These are phyloP conservation scores for Sebastes cheni DNA, from an alignment of 2,797 vertebrate genomes.

Conservation along the genomic window DNA sequence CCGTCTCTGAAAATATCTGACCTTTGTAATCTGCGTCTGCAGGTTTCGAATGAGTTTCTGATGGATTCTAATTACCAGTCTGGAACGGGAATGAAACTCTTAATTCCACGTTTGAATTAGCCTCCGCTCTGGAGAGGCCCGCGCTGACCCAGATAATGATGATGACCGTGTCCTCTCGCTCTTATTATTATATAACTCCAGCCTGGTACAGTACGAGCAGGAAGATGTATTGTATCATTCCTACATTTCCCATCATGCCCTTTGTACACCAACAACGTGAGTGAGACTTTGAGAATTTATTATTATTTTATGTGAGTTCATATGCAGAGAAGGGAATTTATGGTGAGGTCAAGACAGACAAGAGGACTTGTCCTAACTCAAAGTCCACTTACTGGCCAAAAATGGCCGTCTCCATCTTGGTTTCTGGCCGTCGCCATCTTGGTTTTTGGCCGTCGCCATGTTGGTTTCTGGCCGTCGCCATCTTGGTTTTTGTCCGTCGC, in stretches of 20 bases:
- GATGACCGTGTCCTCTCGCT: conserved; percentile 5
- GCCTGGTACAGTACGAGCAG: neutral
- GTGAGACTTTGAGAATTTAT: no score
- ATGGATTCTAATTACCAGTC: conserved; percentile 38
- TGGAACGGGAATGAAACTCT: neutral
- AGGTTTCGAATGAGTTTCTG: conserved; percentile 51
- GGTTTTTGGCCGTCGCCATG: fast-evolving
- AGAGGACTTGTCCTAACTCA: no score
- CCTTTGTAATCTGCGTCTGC: conserved; percentile 33
- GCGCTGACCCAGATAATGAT: conserved; percentile 32
- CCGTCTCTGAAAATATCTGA: conserved; percentile 13
- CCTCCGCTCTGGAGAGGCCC: neutral
- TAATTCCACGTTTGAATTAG: conserved; percentile 6
- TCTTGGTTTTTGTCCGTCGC: no score
- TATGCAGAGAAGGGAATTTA: no score
- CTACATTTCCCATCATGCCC: neutral
- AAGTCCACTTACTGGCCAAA: no score
- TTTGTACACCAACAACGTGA: neutral
- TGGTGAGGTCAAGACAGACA: no score
- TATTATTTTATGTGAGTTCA: no score
- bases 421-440: no score
- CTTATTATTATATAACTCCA: neutral
- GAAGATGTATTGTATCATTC: neutral
- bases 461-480: fast-evolving
- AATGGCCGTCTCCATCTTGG: no score